Base-by-base conservation (phyloP, 92 coral and sea anemone species). In the Pocillopora grandis region DNA sequence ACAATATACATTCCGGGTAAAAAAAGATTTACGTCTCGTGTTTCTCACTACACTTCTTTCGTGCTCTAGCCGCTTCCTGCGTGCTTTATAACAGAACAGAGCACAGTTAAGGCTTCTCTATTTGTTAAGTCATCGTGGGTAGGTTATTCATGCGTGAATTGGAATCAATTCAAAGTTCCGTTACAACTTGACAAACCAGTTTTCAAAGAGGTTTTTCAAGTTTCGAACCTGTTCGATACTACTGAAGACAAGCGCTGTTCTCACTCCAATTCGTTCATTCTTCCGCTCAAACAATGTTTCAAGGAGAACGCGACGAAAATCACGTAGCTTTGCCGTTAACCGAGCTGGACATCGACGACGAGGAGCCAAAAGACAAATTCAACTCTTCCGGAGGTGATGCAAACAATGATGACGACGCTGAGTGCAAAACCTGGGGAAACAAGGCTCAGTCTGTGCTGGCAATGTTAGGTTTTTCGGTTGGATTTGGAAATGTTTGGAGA, bases 401-500 rank as follows among this genome's bases (percentile, higher is more conserved):
- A 71, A 4, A 48, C 5, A 68, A 84, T 12, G 80, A 36, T 0
- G 71, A 82, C 6, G 61, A 70, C 13, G 76, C 62, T 3, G 90
- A 87, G 19, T 37, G 84, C 27, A 67, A 84, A n/a, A 80, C 78
- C 1, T 90, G 93, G 93, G 88, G 88, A 1, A 83, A 82, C 27
- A 90, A 90, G 66, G 60, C 80, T 3, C 89, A 90, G 48, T 90
- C 87, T 73, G 61, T 90, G 0, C 77, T 90, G 10, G 93, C 93
- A 5, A 90, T 88, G 2, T 60, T 90, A 61, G 93, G 93, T 16
- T 90, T 87, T 42, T 87, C 93, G 16, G 87, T 90, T 76, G 93
- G 93, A 36, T 90, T 90, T 75, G 93, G 93, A 15, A 90, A 90
- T 61, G 82, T 90, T 2, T 90, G 93, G 93, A 52, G 93, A 65